These are phyloP conservation scores for Oncorhynchus clarkii DNA, from an alignment of 2,113 vertebrate species.

Conservation along the genomic window DNA sequence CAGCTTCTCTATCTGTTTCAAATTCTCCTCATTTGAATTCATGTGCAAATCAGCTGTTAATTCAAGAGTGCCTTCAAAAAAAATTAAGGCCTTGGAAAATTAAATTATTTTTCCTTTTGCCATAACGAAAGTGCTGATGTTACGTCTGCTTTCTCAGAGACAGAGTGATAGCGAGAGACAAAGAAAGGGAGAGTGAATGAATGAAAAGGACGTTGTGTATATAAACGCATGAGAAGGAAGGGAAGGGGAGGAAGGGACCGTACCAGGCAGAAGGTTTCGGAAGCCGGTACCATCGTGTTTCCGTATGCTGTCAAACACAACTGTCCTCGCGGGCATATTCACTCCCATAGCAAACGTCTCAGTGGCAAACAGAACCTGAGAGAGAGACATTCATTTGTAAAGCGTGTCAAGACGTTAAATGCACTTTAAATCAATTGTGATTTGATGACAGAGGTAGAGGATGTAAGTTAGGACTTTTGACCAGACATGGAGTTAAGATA, in stretches of 20 bases:
- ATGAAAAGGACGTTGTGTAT: not conserved
- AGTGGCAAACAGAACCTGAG: conserved; percentile 89
- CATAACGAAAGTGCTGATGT: not conserved
- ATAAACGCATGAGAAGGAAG: not conserved
- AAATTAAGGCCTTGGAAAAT: not conserved
- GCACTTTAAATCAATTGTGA: no score
- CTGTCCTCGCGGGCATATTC: conserved; percentile 90
- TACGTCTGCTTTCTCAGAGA: not conserved
- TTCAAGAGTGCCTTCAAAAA: not conserved
- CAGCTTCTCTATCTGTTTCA: not conserved
- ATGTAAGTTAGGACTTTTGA: no score
- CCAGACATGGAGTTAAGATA: no score
- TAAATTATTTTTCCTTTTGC: not conserved
- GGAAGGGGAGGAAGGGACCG: not conserved
- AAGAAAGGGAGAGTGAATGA: not conserved
- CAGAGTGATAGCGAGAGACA: not conserved
- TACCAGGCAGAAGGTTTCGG: conserved; percentile 86
- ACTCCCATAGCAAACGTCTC: conserved; percentile 95
- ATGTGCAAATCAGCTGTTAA: not conserved
- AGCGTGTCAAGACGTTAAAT: no score
- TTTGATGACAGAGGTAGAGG: no score
- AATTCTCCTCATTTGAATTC: not conserved
- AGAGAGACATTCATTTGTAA: not conserved
- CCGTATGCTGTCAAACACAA: conserved; percentile 89
- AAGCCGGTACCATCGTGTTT: conserved; percentile 88